A percentile compares a stretch with the other conserved stretches of the same genome.
Evolutionary conservation across 2,113 vertebrate species (phyloP).

Genomic region (Arenaria interpres): DNA sequence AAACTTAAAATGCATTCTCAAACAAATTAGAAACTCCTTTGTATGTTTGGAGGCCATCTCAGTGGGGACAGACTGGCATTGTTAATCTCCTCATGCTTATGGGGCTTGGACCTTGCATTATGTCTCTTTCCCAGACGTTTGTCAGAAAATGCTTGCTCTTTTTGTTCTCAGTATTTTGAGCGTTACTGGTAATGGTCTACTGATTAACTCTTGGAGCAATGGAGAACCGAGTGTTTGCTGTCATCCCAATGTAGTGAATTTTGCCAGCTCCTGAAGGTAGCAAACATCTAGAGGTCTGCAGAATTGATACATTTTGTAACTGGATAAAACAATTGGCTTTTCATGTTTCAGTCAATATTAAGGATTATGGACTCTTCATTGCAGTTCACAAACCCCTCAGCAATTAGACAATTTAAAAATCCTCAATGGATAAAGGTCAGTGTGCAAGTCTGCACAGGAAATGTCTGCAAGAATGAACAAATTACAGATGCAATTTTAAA

Average conservation of each 20-base stretch:
- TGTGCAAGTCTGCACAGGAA: neutral
- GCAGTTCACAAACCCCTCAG: neutral
- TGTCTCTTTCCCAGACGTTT: slow-evolving; percentile 16
- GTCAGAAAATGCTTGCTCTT: neutral
- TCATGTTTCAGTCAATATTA: neutral
- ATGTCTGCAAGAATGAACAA: neutral
- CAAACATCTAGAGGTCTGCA: neutral
- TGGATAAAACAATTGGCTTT: neutral
- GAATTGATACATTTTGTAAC: neutral
- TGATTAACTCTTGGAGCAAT: neutral
- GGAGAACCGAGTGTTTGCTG: neutral
- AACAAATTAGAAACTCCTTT: neutral
- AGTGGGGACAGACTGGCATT: neutral
- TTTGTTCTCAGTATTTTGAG: neutral
- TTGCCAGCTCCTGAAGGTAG: neutral
- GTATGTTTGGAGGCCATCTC: neutral
- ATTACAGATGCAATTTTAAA: neutral
- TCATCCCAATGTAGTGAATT: neutral
- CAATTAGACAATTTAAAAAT: neutral
- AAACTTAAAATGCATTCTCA: neutral
- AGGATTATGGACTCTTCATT: neutral
- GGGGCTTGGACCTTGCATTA: neutral
- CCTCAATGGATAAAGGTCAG: neutral
- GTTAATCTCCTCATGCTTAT: neutral
- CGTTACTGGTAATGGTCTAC: neutral